phyloP scores from a whole-genome alignment of 2,888 invertebrate genomes.

The Chaetoderma sp. region DNA sequence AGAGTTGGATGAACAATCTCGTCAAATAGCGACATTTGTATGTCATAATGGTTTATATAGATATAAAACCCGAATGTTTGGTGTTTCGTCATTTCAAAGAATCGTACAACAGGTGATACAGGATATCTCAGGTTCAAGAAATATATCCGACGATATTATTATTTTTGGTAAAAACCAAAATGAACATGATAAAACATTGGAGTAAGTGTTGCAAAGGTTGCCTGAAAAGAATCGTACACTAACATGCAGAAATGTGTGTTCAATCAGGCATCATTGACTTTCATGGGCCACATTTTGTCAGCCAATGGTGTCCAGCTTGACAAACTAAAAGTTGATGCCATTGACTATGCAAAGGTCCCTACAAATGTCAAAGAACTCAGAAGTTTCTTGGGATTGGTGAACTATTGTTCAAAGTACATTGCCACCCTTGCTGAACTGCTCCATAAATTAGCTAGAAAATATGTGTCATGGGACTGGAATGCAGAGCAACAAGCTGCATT shows the following conservation, averaged over 20 bases:
- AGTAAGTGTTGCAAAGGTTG: constrained; percentile 26
- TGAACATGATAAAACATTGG: constrained; percentile 33
- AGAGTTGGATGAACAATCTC: constrained; percentile 8
- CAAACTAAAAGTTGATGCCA: constrained; percentile 17
- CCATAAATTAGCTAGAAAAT: too few relatives aligned
- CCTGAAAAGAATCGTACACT: constrained; percentile 32
- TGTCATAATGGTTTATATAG: constrained; percentile 18
- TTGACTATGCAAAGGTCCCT: constrained; percentile 18
- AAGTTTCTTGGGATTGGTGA: constrained; percentile 21
- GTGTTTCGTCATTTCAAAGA: constrained; percentile 31
- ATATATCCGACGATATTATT: too few relatives aligned
- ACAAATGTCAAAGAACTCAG: constrained; percentile 15
- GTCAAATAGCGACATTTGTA: constrained; percentile 16
- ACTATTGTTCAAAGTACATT: constrained; percentile 17
- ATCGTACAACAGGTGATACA: constrained; percentile 5
- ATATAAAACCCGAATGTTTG: constrained; percentile 18
- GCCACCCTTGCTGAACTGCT: constrained; percentile 13
- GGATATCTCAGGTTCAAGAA: constrained; percentile 8
- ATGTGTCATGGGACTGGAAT: too few relatives aligned
- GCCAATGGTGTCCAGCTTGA: constrained; percentile 13
- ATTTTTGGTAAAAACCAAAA: too few relatives aligned
- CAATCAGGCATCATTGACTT: constrained; percentile 20
- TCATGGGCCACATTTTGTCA: constrained; percentile 26
- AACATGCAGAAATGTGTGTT: constrained; percentile 40
- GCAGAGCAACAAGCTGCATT: too few relatives aligned